Evolutionary conservation across 35 echinoderm and acorn worm genomes (phyloP).

Genomic region (Ptychodera flava): DNA sequence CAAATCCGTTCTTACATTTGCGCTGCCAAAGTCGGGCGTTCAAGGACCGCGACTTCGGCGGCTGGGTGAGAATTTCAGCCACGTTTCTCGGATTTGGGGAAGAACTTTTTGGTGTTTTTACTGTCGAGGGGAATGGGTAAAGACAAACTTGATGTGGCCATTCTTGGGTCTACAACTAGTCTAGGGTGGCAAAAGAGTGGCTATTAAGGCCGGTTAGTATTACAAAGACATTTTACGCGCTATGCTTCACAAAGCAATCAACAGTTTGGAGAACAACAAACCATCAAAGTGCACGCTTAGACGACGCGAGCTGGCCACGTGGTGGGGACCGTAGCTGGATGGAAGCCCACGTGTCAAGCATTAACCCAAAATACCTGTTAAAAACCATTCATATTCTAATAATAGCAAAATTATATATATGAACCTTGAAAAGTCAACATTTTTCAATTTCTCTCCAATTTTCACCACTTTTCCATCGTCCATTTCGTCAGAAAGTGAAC

Average conservation of each 20-base stretch:
- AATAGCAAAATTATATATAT: conserved; percentile 2
- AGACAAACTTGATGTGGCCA: neutral
- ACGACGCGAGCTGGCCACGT: neutral
- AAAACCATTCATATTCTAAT: conserved; percentile 2
- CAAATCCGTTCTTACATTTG: too few relatives aligned
- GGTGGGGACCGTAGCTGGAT: neutral
- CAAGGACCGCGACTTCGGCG: too few relatives aligned
- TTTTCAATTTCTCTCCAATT: conserved; percentile 2
- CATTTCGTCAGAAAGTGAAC: neutral
- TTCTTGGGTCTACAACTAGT: neutral
- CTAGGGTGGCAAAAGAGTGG: neutral
- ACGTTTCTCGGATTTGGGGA: neutral
- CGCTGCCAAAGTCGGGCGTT: too few relatives aligned
- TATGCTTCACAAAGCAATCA: neutral
- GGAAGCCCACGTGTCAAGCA: neutral
- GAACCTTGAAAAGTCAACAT: neutral
- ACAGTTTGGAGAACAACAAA: neutral
- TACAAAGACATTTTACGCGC: neutral
- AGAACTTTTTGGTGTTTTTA: neutral
- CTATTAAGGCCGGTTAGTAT: neutral
- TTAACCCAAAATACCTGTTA: conserved; percentile 1
- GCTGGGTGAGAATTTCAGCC: neutral
- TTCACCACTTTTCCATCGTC: neutral
- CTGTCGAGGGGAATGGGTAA: neutral
- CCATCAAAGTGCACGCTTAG: neutral